Evolutionary conservation across 2,113 vertebrate species (phyloP).

Genomic region (Elephas maximus): DNA sequence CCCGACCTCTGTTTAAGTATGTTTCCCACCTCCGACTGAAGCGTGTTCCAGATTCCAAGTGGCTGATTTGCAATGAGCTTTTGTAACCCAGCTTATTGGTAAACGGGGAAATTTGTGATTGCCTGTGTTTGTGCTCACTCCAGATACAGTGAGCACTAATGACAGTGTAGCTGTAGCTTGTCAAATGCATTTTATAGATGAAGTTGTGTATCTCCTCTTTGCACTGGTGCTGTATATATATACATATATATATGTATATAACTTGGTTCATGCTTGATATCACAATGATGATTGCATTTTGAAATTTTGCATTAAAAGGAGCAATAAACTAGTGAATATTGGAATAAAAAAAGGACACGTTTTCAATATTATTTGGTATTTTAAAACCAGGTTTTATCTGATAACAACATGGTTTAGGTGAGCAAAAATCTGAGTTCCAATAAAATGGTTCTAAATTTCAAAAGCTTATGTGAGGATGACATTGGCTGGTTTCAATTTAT

Average conservation of each 20-base stretch:
- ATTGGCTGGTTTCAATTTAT: neutral
- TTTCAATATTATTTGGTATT: slow-evolving; percentile 34
- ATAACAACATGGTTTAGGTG: neutral
- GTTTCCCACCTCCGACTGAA: neutral
- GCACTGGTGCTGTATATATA: neutral
- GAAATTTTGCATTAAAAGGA: slow-evolving; percentile 42
- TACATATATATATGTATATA: neutral
- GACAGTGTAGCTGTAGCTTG: neutral
- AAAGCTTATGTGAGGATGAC: neutral
- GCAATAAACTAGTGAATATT: slow-evolving; percentile 6
- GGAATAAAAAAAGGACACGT: neutral
- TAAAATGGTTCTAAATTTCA: slow-evolving; percentile 55
- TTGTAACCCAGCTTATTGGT: neutral
- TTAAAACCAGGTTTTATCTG: slow-evolving; percentile 46
- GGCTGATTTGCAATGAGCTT: neutral
- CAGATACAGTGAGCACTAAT: neutral
- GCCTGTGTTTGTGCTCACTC: neutral
- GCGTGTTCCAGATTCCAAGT: neutral
- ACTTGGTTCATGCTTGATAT: slow-evolving; percentile 30
- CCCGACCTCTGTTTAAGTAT: neutral
- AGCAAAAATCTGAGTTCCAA: slow-evolving; percentile 14
- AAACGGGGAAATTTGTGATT: neutral
- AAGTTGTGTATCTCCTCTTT: slow-evolving; percentile 22
- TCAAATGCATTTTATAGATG: neutral
- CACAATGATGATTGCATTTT: neutral